These are phyloP conservation scores for Orientallactaga sibirica DNA, from an alignment of 2,797 vertebrate species.

Conservation along the genomic window DNA sequence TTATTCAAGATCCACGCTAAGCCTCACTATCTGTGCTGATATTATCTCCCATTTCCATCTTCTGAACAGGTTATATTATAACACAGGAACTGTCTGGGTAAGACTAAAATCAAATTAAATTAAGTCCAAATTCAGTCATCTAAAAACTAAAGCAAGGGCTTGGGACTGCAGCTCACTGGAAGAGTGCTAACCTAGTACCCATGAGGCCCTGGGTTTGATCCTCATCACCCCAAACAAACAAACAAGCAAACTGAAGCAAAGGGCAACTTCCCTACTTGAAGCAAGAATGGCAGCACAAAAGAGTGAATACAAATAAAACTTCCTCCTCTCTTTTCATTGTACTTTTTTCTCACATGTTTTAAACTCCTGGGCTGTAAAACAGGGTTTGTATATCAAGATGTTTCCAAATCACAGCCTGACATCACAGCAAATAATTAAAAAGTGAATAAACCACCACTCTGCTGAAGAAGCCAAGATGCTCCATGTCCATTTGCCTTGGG, in stretches of 20 bases:
- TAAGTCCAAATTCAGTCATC: background rate
- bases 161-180: too few relatives aligned
- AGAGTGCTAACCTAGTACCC: background rate
- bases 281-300: conserved; percentile 5
- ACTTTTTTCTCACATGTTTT: conserved; percentile 8
- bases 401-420: conserved; percentile 3
- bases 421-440: conserved; percentile 15
- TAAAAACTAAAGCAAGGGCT: background rate
- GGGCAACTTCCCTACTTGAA: background rate
- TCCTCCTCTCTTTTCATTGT: background rate
- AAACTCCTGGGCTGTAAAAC: conserved; percentile 38
- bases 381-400: background rate
- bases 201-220: background rate
- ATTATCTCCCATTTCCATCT: background rate
- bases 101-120: conserved; percentile 8
- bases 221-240: background rate
- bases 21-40: conserved; percentile 39
- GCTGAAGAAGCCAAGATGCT: background rate
- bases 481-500: background rate
- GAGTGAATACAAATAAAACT: background rate
- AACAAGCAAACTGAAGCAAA: background rate
- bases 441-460: background rate
- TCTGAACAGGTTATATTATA: conserved; percentile 37
- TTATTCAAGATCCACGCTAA: conserved; percentile 20
- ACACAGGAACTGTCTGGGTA: conserved; percentile 26